Evolutionary conservation across 2,797 vertebrate genomes (phyloP).

Genomic region (Yasuhikotakia modesta): DNA sequence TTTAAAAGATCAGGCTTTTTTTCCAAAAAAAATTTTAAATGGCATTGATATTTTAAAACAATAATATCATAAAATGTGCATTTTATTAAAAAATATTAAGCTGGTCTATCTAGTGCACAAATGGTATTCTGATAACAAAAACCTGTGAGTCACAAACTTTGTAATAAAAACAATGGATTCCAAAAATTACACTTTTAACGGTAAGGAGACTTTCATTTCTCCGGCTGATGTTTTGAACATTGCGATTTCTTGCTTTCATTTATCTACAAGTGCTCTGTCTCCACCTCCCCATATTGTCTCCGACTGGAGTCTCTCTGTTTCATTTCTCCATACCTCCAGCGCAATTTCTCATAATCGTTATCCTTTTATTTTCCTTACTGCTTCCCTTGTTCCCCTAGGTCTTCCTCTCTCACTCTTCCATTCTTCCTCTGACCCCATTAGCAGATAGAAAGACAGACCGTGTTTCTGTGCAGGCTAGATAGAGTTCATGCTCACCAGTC

Average conservation of each 20-base stretch:
- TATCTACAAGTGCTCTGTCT: slow-evolving; percentile 1
- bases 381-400: not conserved
- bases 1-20: no score
- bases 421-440: slow-evolving; percentile 40
- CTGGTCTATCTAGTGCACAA: not conserved
- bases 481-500: slow-evolving; percentile 63
- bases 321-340: slow-evolving; percentile 32
- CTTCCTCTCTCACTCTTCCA: slow-evolving; percentile 24
- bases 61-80: no score
- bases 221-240: not conserved
- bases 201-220: not conserved
- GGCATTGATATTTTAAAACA: no score
- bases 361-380: slow-evolving; percentile 14
- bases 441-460: slow-evolving; percentile 19
- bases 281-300: not conserved
- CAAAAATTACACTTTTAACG: slow-evolving; percentile 7
- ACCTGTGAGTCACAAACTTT: no score
- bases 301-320: not conserved
- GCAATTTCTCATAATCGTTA: slow-evolving; percentile 42
- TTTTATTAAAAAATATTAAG: not conserved
- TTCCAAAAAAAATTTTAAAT: no score
- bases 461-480: slow-evolving; percentile 25
- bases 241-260: slow-evolving; percentile 12
- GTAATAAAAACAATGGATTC: not conserved
- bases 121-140: no score